Conservation (phyloP, 2,113 vertebrate genomes). For the Struthio camelus region DNA sequence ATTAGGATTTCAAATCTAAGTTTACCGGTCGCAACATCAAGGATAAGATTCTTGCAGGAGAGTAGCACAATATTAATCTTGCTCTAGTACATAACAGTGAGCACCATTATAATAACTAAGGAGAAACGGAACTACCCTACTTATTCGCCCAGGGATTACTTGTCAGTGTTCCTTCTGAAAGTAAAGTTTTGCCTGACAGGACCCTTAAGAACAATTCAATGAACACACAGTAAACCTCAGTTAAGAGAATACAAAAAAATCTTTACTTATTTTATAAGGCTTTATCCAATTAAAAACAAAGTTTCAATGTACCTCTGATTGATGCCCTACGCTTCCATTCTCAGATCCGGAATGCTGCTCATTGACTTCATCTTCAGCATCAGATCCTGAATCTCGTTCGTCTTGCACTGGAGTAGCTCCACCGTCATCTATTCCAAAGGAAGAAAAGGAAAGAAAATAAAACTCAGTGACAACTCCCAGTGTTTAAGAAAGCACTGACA, state of each 20-base stretch:
- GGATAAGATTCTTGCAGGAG: background rate
- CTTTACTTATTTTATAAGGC: too few relatives aligned
- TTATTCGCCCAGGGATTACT: background rate
- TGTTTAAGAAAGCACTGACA: background rate
- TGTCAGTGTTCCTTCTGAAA: background rate
- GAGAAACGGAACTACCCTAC: background rate
- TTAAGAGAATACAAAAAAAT: too few relatives aligned
- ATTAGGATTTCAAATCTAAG: background rate
- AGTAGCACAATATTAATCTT: background rate
- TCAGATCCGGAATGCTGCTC: conserved; percentile 81
- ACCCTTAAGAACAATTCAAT: background rate
- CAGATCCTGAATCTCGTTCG: conserved; percentile 89
- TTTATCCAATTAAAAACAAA: background rate
- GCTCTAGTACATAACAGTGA: background rate
- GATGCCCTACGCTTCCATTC: conserved; percentile 78
- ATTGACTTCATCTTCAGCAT: conserved; percentile 84
- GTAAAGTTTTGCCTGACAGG: background rate
- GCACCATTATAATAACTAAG: background rate
- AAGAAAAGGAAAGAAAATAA: conserved; percentile 28
- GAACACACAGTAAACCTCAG: rapidly evolving
- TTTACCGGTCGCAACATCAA: background rate
- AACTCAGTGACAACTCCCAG: background rate
- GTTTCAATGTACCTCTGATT: conserved; percentile 82
- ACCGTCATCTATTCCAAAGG: conserved; percentile 87
- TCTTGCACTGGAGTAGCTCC: conserved; percentile 96